Evolutionary conservation across 2,797 vertebrate species (phyloP), one percentile per base, ranked within the genome.

Genomic region (Hybognathus amarus): DNA sequence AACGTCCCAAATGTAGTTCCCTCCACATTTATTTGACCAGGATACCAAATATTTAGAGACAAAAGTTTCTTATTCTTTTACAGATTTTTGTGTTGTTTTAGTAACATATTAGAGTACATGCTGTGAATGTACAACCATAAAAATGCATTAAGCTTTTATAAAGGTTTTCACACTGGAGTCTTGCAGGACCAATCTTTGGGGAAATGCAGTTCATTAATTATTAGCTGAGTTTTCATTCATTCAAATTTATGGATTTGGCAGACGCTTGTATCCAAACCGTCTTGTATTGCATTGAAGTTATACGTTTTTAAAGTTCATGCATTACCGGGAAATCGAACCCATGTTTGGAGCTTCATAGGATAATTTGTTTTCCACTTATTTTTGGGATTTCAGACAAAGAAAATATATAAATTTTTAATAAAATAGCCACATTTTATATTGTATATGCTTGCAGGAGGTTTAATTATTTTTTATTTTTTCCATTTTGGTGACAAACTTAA

Each of bases 21-120:
- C 66, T 83, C 20, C 52, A 74, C 18, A 56, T 82, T 82, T 83
- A 79, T 83, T 86, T 83, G 83, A 83, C 83, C 78, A 80, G 82
- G 74, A 83, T 73, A 68, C n/a, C 47, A 87, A 84, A 84, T 84
- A 66, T 59, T 11, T 54, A 68, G 24, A 52, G 50, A 33, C 40
- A 79, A 74, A 52, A 64, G 59, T 40, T 63, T 78, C 11, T 18
- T 64, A 47, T 75, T 45, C 24, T 73, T 59, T 82, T 4, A 74
- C 6, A 80, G 22, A 77, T 45, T 82, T 77, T 77, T 75, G 69
- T 77, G 8, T 69, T 86, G 22, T 52, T 63, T 71, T 50, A 20
- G 50, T 18, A 54, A 13, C 47, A 22, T n/a, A 45, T 61, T 61
- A 24, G 33, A n/a, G 38, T 18, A 15, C 38, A 47, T 42, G 17